Evolutionary conservation across 2,888 invertebrate species (phyloP).

Genomic region (Mythimna pallens): DNA sequence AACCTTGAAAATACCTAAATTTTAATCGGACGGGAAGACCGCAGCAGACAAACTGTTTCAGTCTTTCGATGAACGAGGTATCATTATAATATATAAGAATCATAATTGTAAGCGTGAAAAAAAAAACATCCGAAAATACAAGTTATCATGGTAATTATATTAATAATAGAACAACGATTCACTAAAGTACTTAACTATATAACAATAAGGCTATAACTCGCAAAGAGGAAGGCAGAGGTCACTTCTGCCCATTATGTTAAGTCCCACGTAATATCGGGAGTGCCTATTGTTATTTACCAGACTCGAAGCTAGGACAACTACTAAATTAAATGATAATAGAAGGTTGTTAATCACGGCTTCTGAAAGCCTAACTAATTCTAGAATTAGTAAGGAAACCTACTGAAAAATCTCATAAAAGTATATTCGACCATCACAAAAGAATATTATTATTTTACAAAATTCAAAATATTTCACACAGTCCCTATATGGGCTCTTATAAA

Average conservation of each 20-base stretch:
- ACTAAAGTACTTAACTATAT: not conserved
- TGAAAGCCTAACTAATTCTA: not conserved
- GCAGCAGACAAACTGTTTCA: too few species aligned
- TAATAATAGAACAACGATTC: not conserved
- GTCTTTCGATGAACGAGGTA: too few species aligned
- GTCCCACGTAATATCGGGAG: not conserved
- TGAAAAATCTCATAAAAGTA: not conserved
- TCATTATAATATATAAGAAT: too few species aligned
- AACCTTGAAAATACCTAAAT: too few species aligned
- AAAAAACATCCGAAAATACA: not conserved
- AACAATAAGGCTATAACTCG: not conserved
- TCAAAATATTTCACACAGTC: too few species aligned
- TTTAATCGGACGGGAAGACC: too few species aligned
- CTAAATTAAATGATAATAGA: not conserved
- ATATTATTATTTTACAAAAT: too few species aligned
- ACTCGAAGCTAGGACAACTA: not conserved
- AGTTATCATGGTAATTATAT: not conserved
- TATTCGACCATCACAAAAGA: too few species aligned
- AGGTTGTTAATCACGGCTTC: not conserved
- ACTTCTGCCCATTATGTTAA: constrained; percentile 6
- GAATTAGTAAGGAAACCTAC: too few species aligned
- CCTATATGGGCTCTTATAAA: too few species aligned
- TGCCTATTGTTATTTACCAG: not conserved
- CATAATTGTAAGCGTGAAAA: too few species aligned
- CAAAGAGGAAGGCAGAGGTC: not conserved